phyloP scores from a whole-genome alignment of 2,113 vertebrate genomes.

The Paradisaea rubra region DNA sequence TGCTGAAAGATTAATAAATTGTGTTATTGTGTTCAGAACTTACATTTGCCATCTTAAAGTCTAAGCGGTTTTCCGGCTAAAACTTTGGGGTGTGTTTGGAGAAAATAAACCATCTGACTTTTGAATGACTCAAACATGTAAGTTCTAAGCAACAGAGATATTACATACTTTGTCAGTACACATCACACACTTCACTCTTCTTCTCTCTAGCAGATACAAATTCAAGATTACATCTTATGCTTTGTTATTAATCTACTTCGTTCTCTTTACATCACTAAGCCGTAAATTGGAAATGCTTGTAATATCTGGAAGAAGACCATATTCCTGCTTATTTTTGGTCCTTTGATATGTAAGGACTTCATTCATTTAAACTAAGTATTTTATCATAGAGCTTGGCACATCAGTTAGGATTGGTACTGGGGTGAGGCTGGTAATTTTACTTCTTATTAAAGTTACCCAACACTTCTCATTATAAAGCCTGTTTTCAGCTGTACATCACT shows the following conservation, averaged over 20 bases:
- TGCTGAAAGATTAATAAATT: constrained; percentile 51
- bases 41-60: constrained; percentile 25
- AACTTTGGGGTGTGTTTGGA: constrained; percentile 11
- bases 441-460: constrained; percentile 38
- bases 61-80: constrained; percentile 18
- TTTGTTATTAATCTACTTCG: constrained; percentile 45
- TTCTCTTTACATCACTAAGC: constrained; percentile 61
- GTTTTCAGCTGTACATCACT: not conserved
- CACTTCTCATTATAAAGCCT: constrained; percentile 11
- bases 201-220: constrained; percentile 39
- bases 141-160: constrained; percentile 1
- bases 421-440: constrained; percentile 21
- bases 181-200: not conserved
- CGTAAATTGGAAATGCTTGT: constrained; percentile 42
- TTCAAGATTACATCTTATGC: constrained; percentile 38
- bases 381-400: constrained; percentile 29
- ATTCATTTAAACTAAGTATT: constrained; percentile 45
- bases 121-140: not conserved
- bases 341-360: constrained; percentile 46
- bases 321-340: constrained; percentile 53
- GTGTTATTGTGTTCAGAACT: constrained; percentile 35
- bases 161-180: not conserved
- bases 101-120: constrained; percentile 7
- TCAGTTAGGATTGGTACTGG: not conserved
- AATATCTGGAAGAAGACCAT: constrained; percentile 58